phyloP scores from a whole-genome alignment of 2,797 vertebrate genomes.

The Jordanella pulchra region DNA sequence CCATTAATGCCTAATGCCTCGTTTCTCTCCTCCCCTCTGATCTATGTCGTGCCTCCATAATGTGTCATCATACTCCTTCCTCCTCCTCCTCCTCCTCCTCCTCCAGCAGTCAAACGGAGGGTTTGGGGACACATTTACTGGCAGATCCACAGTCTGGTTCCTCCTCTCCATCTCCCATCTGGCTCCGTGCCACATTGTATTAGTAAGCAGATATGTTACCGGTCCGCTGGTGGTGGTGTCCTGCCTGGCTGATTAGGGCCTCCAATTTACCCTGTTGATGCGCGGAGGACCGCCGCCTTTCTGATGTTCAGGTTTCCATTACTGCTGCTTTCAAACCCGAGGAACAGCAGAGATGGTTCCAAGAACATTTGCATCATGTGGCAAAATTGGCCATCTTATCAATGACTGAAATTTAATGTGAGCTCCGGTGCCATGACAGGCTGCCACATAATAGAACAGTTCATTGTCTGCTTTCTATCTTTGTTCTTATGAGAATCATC shows the following conservation, averaged over 20 bases:
- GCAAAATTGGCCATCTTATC: conserved; percentile 8
- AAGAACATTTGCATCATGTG: conserved; percentile 3
- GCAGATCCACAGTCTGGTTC: conserved; percentile 61
- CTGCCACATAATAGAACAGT: conserved; percentile 2
- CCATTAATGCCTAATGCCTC: no score
- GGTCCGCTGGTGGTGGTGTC: conserved; percentile 61
- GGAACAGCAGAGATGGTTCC: not conserved
- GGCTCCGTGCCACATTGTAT: conserved; percentile 64
- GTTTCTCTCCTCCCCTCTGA: conserved; percentile 43
- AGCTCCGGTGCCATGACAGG: not conserved
- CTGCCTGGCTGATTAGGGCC: conserved; percentile 70
- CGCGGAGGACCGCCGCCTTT: conserved; percentile 20
- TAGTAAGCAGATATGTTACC: conserved; percentile 71
- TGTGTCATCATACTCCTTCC: conserved; percentile 36
- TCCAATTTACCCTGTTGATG: conserved; percentile 66
- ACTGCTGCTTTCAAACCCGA: conserved; percentile 11
- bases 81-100: conserved; percentile 22
- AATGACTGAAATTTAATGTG: conserved; percentile 3
- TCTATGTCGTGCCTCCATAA: conserved; percentile 49
- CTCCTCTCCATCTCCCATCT: conserved; percentile 58
- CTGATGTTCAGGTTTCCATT: conserved; percentile 17
- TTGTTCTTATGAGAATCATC: not conserved
- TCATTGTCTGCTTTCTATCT: not conserved
- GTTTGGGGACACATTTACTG: conserved; percentile 46
- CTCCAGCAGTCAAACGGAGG: conserved; percentile 39